Evolutionary conservation across 2,113 vertebrate genomes (phyloP), one percentile per base, ranked within the genome.

Genomic region (Rhipidura dahli): DNA sequence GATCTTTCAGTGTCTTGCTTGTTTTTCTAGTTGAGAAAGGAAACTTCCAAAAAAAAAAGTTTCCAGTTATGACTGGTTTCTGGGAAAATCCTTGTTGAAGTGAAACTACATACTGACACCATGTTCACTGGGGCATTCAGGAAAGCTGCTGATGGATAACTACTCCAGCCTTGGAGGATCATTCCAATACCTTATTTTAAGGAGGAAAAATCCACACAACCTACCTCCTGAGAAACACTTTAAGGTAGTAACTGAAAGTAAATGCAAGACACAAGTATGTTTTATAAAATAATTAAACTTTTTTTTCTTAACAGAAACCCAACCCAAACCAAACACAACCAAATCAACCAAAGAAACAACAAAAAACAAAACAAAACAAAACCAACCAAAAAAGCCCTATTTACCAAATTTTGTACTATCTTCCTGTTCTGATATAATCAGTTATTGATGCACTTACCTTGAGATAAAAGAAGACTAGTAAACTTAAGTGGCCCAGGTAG

Each of bases 311-410:
- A 54, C 35, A 42, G 40, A 37, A 9, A 2, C 9, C 12, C 5
- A 23, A 39, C 16, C 14, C 9, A 66, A 54, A 28, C 20, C 9
- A 64, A 71, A 47, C 15, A 63, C 15, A 81, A 45, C 13, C 23
- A 78, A 77, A 47, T 9, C 10, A 66, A 35, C 49, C 49, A 79
- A 47, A 37, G 13, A 33, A 49, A 28, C 11, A 22, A 71, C 10
- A 37, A 20, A 51, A 44, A 44, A 1, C 4, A 35, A 39, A 42
- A 2, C 8, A 35, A 60, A 61, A 8, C 3, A 24, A 42, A 50
- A 56, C 8, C 15, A 47, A 56, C 4, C 4, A 71, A 77, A 37
- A 70, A 33, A 6, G 0, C 2, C 13, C 11, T 4, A 51, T 0
- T 1, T 37, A 54, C 3, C 13, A 65, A 13, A 49, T 53, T 45